These are phyloP conservation scores for Lasioglossum leucozonium DNA, from an alignment of 2,888 invertebrate genomes.

Conservation along the genomic window DNA sequence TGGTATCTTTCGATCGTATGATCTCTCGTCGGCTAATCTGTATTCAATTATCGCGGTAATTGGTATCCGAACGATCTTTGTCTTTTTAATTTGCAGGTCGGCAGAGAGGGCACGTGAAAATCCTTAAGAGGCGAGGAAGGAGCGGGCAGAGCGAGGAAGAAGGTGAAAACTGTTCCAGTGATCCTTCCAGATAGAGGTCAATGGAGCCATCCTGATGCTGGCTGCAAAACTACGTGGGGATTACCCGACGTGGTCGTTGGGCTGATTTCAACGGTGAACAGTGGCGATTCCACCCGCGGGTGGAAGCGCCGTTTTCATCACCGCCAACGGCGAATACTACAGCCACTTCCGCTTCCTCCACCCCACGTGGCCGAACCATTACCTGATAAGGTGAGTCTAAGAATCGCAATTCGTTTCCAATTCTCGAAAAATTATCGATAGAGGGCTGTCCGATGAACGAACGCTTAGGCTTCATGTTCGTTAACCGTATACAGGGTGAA, in stretches of 20 bases:
- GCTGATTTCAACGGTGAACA: conserved; percentile 76
- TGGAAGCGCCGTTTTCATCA: conserved; percentile 61
- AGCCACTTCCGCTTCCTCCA: conserved; percentile 80
- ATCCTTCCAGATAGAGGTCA: conserved; percentile 59
- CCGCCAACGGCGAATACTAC: conserved; percentile 65
- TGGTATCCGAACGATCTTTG: conserved; percentile 28
- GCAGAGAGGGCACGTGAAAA: conserved; percentile 11
- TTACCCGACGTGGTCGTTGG: conserved; percentile 73
- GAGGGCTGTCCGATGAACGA: no score
- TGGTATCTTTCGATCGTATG: background rate
- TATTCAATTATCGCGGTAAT: conserved; percentile 33
- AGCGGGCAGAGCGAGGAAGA: background rate
- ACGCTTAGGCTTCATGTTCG: no score
- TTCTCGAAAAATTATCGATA: background rate
- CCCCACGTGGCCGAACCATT: conserved; percentile 83
- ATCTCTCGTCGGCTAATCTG: background rate
- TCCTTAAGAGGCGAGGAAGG: conserved; percentile 21
- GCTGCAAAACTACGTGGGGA: conserved; percentile 69
- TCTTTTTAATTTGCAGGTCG: conserved; percentile 49
- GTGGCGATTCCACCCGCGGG: conserved; percentile 69
- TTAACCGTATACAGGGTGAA: no score
- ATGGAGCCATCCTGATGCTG: conserved; percentile 79
- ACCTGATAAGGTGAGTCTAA: conserved; percentile 81
- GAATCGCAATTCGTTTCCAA: background rate
- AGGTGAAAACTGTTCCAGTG: conserved; percentile 41